Evolutionary conservation across 2,797 vertebrate species (phyloP), one percentile per base, ranked within the genome.

Genomic region (Harpagifer antarcticus): DNA sequence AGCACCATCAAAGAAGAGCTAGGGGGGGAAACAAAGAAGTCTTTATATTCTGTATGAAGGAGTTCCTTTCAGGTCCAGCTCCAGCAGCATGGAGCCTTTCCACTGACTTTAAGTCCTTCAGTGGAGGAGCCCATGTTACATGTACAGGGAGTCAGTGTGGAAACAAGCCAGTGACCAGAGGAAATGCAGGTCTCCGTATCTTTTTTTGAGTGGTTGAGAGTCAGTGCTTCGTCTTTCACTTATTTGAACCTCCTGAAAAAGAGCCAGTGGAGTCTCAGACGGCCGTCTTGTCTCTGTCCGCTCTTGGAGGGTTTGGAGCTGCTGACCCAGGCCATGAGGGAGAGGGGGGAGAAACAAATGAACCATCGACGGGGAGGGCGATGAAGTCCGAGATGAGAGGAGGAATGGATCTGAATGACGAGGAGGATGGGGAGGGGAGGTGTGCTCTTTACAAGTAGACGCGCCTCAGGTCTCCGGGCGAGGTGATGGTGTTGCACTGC

Each of bases 401-500:
- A 76, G 68, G 82, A 84, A 83, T 55, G 83, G 83, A 78, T 60
- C 40, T 78, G 85, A 83, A 56, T 57, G 78, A 85, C 48, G 58
- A 47, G 56, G n/a, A 72, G 48, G 23, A 37, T 66, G 17, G 53
- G 23, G 31, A 3, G 43, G 8, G 23, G 60, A 0, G 73, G 91
- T 57, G 76, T 87, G 90, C 86, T 91, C 86, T 95, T 98, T 97
- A 99, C 96, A 99, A 97, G 95, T 99, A 99, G 90, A 99, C 98
- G 66, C 98, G 97, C 84, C 98, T 95, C 86, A 99, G 96, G 93
- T 99, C 98, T 90, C 98, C 98, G 0, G 98, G 98, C 17, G 98
- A 98, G 4, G 98, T 99, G 96, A 99, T 99, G 93, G 98, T 99
- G 95, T 99, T 99, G 91, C 98, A 99, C 95, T 99, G 98, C 50